These are phyloP conservation scores for Labia minor DNA, from an alignment of 2,888 invertebrate species.

Conservation along the genomic window DNA sequence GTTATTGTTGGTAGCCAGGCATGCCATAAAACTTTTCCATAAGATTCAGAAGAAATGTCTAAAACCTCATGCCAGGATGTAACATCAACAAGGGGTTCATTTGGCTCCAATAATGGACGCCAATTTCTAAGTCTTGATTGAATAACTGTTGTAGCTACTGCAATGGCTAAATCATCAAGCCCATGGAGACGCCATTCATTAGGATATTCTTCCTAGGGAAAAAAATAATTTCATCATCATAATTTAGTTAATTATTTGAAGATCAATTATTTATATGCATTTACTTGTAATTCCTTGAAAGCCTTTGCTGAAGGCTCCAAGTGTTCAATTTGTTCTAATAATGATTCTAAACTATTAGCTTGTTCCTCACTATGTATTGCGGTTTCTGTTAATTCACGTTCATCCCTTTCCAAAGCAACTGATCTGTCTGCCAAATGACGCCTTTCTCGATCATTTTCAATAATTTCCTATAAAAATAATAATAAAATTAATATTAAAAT, in stretches of 20 bases:
- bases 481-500: slow-evolving; percentile 22
- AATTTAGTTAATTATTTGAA: too few relatives aligned
- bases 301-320: slow-evolving; percentile 47
- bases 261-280: slow-evolving; percentile 15
- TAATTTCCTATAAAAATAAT: slow-evolving; percentile 59
- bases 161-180: slow-evolving; percentile 69
- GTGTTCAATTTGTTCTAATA: slow-evolving; percentile 55
- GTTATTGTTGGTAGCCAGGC: slow-evolving; percentile 79
- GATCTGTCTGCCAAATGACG: slow-evolving; percentile 68
- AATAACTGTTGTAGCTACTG: slow-evolving; percentile 72
- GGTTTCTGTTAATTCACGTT: slow-evolving; percentile 53
- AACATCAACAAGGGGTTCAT: slow-evolving; percentile 41
- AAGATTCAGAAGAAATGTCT: slow-evolving; percentile 48
- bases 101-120: slow-evolving; percentile 64
- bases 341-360: slow-evolving; percentile 57
- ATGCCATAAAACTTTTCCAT: slow-evolving; percentile 78
- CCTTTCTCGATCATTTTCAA: slow-evolving; percentile 67
- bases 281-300: slow-evolving; percentile 46
- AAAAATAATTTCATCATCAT: background rate
- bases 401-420: slow-evolving; percentile 67
- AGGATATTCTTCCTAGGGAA: slow-evolving; percentile 48
- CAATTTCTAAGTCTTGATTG: slow-evolving; percentile 63
- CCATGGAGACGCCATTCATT: slow-evolving; percentile 77
- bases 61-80: slow-evolving; percentile 54
- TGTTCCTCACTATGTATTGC: slow-evolving; percentile 61